A percentile compares a stretch with the other conserved stretches of the same genome.
These are phyloP conservation scores for Nesoenas mayeri DNA, from an alignment of 2,113 vertebrate species.

Conservation along the genomic window DNA sequence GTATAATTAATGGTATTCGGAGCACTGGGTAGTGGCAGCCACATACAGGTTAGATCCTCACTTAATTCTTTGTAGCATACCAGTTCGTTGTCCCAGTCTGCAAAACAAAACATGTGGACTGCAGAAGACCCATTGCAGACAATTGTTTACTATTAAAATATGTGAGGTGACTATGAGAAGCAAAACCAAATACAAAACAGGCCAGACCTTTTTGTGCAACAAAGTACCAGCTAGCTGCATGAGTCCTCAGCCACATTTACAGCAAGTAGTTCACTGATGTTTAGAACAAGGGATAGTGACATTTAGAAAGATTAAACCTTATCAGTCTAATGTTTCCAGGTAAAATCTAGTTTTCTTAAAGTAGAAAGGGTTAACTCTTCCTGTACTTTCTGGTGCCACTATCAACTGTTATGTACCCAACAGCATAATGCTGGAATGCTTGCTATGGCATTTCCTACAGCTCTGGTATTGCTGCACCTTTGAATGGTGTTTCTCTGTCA, in stretches of 20 bases:
- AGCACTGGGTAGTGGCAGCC: conserved; percentile 15
- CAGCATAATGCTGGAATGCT: background rate
- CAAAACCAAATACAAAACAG: background rate
- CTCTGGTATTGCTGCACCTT: background rate
- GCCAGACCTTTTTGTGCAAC: background rate
- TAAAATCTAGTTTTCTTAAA: background rate
- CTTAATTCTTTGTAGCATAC: conserved; percentile 36
- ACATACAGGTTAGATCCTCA: conserved; percentile 43
- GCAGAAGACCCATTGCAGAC: background rate
- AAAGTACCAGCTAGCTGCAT: background rate
- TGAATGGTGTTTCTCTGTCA: background rate
- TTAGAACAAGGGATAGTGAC: background rate
- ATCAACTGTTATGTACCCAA: background rate
- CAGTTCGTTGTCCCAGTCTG: conserved; percentile 59
- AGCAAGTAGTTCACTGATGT: background rate
- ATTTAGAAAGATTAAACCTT: background rate
- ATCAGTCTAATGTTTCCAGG: background rate
- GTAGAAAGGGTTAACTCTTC: background rate
- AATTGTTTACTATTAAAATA: background rate
- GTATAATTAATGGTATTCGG: conserved; percentile 4
- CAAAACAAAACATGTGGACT: background rate
- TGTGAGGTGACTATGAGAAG: background rate
- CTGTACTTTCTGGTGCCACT: background rate
- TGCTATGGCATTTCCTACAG: background rate
- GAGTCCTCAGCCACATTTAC: background rate